phyloP scores from a whole-genome alignment of 2,797 vertebrate species.

The Nyctalus aviator region DNA sequence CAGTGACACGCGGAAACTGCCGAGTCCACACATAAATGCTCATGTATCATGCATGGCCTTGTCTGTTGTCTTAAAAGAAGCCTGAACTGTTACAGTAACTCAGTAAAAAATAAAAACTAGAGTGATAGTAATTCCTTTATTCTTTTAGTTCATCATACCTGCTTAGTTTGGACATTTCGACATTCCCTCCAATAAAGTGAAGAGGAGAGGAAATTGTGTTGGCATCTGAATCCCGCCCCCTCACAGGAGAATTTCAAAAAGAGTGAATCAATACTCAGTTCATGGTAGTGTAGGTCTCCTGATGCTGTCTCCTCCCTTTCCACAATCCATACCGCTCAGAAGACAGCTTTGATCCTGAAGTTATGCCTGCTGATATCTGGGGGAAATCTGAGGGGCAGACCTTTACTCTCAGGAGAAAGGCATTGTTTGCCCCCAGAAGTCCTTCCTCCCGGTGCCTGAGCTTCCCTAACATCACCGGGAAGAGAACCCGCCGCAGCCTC shows the following conservation, averaged over 20 bases:
- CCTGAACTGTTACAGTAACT: not conserved
- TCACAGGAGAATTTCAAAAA: not conserved
- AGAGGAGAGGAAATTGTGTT: not conserved
- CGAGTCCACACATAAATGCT: not conserved
- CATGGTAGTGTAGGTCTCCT: not conserved
- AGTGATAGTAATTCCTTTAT: not conserved
- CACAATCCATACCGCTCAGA: not conserved
- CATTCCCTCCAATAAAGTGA: not conserved
- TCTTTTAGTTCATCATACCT: not conserved
- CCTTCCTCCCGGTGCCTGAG: not conserved
- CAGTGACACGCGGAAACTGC: not conserved
- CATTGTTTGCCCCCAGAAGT: not conserved
- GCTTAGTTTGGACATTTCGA: not conserved
- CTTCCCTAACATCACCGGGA: not conserved
- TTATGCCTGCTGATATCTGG: not conserved
- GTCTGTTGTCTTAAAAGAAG: not conserved
- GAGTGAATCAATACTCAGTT: not conserved
- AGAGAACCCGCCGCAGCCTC: not conserved
- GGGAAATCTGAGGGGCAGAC: not conserved
- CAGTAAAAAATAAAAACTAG: not conserved
- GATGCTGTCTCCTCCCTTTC: not conserved
- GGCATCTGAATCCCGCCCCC: not conserved
- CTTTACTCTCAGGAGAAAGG: constrained; percentile 23
- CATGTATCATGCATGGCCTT: not conserved
- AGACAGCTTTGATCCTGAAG: constrained; percentile 1